Conservation (phyloP, 2,113 vertebrate genomes). For the Ibidorhyncha struthersii region DNA sequence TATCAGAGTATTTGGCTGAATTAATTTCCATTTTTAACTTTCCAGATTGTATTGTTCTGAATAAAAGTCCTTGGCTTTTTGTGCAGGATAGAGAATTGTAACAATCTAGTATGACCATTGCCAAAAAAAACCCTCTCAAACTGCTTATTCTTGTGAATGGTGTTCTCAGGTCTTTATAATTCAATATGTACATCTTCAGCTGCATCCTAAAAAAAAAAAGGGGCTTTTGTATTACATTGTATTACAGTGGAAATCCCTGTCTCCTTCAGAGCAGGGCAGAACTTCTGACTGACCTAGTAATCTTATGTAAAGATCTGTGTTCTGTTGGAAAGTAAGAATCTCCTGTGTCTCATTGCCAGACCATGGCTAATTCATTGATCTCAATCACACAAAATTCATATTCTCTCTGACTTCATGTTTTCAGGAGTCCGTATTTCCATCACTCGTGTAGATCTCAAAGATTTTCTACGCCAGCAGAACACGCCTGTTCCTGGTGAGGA, state of each 20-base stretch:
- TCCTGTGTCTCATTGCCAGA: not conserved
- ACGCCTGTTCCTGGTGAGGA: fast-evolving
- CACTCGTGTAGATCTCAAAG: not conserved
- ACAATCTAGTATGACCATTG: not conserved
- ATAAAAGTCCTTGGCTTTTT: slow-evolving; percentile 34
- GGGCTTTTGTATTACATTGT: not conserved
- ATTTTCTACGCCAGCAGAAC: not conserved
- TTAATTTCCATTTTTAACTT: not conserved
- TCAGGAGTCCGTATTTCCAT: not conserved
- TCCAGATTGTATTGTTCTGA: not conserved
- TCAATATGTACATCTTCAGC: not conserved
- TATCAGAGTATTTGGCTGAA: not conserved
- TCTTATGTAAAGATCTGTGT: not conserved
- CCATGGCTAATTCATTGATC: not conserved
- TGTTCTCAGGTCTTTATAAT: not conserved
- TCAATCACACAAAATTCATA: not conserved
- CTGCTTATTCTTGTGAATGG: not conserved
- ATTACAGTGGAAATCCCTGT: not conserved
- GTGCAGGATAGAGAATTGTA: not conserved
- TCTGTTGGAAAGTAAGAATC: not conserved
- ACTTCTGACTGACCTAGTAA: not conserved
- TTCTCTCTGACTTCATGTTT: not conserved
- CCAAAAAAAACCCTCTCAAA: not conserved
- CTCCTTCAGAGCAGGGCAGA: not conserved
- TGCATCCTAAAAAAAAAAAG: not conserved